Evolutionary conservation across 1,140 invertebrate species (phyloP).

Genomic region (Eciton burchellii): DNA sequence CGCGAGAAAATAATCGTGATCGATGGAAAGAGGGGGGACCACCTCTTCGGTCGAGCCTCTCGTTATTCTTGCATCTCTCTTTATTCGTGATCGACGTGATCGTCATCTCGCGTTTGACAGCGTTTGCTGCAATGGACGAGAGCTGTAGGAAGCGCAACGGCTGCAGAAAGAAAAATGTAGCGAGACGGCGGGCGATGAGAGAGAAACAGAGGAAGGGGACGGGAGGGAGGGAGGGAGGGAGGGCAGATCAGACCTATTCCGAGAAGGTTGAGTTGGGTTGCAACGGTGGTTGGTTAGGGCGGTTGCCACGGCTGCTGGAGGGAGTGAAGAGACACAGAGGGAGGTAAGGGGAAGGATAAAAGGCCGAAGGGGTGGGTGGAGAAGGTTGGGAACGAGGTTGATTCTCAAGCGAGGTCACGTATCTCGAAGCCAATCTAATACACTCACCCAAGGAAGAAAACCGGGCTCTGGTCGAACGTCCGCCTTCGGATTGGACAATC

Average conservation of each 20-base stretch:
- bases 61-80: too few relatives aligned
- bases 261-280: conserved; percentile 73
- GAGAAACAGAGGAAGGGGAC: not conserved
- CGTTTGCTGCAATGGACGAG: conserved; percentile 35
- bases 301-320: conserved; percentile 54
- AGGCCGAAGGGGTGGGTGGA: conserved; percentile 53
- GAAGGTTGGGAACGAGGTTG: conserved; percentile 77
- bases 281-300: conserved; percentile 64
- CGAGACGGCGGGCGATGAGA: conserved; percentile 34
- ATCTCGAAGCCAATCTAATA: conserved; percentile 84
- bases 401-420: conserved; percentile 84
- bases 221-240: not conserved
- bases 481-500: conserved; percentile 72
- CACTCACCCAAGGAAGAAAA: conserved; percentile 75
- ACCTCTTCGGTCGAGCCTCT: not conserved
- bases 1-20: not conserved
- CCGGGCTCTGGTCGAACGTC: conserved; percentile 65
- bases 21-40: not conserved
- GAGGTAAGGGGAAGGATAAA: conserved; percentile 28
- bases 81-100: not conserved
- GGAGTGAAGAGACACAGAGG: conserved; percentile 58
- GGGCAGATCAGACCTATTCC: conserved; percentile 57
- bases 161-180: conserved; percentile 41
- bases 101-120: conserved; percentile 18
- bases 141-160: conserved; percentile 31